Evolutionary conservation across 1,140 invertebrate species (phyloP), one percentile per base, ranked within the genome.

Genomic region (Calliphora vicina): DNA sequence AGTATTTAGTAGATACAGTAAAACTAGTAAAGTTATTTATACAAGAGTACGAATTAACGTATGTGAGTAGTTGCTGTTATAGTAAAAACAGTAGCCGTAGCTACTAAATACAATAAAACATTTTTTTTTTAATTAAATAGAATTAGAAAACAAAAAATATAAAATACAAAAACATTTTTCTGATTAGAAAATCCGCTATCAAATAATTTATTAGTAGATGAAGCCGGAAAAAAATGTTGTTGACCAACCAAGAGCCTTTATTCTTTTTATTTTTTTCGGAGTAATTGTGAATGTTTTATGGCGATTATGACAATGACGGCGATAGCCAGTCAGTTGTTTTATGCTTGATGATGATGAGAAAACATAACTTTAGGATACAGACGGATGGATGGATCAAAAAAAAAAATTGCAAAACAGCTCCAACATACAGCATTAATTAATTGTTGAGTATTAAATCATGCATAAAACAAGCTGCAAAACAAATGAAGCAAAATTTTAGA

Each of bases 61-160:
- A n/a, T n/a, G n/a, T n/a, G n/a, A n/a, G n/a, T n/a, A n/a, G 45
- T 57, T 12, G 15, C n/a, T n/a, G 50, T 17, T 17, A n/a, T 20
- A 76, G 5, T 17, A 35, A n/a, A 42, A 35, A 42, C 73, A 76
- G 29, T 35, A 35, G 25, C 15, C 73, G 25, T 78, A 74, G 20
- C 13, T 29, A 17, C 0, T 17, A 17, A n/a, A 43, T 43, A 43
- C 35, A 45, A 78, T 23, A 78, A 23, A 78, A 78, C 74, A 76
- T 76, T n/a, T 76, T 78, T 78, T 78, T 78, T 78, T 78, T 78
- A 78, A 78, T 78, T 78, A 78, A 78, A 17, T 78, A 43, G 74
- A 78, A 43, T 78, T 43, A 43, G 29, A 76, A 29, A 78, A 78
- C 13, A 23, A 43, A 43, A 78, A 8, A 78, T 45, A 42, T 6